Evolutionary conservation across 2,797 vertebrate species (phyloP), one percentile per base, ranked within the genome.

Genomic region (Macroramphosus scolopax): DNA sequence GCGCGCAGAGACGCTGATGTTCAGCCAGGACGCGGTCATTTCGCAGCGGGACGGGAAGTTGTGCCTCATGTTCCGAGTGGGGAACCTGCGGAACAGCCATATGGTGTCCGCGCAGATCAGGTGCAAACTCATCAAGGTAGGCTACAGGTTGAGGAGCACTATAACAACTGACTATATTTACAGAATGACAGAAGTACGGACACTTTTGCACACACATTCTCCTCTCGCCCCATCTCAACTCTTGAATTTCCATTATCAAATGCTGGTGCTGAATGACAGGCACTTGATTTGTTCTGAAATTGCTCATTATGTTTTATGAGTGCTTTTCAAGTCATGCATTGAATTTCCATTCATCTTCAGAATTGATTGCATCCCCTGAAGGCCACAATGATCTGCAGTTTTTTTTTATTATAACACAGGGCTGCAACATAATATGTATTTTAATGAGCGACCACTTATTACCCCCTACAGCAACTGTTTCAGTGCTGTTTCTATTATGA

Each of bases 51-150:
- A 95, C 62, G 93, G 91, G 5, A 92, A 90, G 77, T 81, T 95
- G 44, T 94, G 93, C 75, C 91, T 95, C 81, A 95, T 95, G 94
- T 95, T 95, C 55, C 87, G 94, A 1, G 92, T 95, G 24, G 94
- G 94, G 38, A 95, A 95, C 83, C 90, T 95, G 63, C 88, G 93
- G 51, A 95, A 95, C 86, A 95, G 93, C 85, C 94, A 95, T 51
- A 95, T 95, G 94, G 94, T 95, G 32, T 95, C 94, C 0, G 94
- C 94, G 20, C 93, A 95, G 84, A 95, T 95, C 82, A 88, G 94
- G 72, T 95, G 94, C 88, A 95, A 95, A 81, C 89, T 95, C 24
- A 95, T 95, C 59, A 93, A 95, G 93, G 93, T 95, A 80, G 71
- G 81, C 37, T 37, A 31, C 33, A 38, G 14, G 24, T 49, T 15